Evolutionary conservation across 2,797 vertebrate genomes (phyloP), one percentile per base, ranked within the genome.

Genomic region (Nannoperca australis): DNA sequence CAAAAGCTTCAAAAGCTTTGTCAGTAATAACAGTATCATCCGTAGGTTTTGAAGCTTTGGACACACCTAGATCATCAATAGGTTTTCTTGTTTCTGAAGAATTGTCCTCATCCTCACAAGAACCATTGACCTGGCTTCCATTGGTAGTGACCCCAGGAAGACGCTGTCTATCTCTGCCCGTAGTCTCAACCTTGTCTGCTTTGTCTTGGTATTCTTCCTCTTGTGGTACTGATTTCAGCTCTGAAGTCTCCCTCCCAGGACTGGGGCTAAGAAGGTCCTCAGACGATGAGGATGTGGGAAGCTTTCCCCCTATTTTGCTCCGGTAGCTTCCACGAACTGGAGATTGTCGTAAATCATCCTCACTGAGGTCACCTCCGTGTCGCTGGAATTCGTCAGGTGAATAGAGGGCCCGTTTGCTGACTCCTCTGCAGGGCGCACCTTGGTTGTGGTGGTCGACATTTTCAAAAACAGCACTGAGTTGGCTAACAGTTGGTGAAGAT

Each of bases 381-480:
- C 93, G 93, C 1, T 93, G 87, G 77, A 87, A 91, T 51, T 92
- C 91, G 0, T 96, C 96, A 1, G 95, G 95, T 0, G 97, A 97
- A 89, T 96, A 97, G 30, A 97, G 94, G 60, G 95, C 95, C 0
- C 66, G 90, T 51, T 93, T 92, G 82, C 88, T 94, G 59, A 89
- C 83, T 84, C 96, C 97, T 77, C 94, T 96, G 38, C 90, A 61
- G 20, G 80, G 1, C 0, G 70, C 68, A 0, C 94, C 80, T 0
- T 93, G 93, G 72, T 83, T 94, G 59, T 93, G 90, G 9, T 95
- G 94, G 76, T 99, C 97, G 0, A 92, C 94, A 60, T 96, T 97
- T 93, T 99, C 97, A 82, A 99, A 99, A 20, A 99, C 98, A 10
- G 98, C 98, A 0, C 98, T 98, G 85, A 99, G 96, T 90, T 99